Conservation (phyloP, 30 jellyfish, hydroid and myxozoan genomes). For the Cassiopea xamachana region DNA sequence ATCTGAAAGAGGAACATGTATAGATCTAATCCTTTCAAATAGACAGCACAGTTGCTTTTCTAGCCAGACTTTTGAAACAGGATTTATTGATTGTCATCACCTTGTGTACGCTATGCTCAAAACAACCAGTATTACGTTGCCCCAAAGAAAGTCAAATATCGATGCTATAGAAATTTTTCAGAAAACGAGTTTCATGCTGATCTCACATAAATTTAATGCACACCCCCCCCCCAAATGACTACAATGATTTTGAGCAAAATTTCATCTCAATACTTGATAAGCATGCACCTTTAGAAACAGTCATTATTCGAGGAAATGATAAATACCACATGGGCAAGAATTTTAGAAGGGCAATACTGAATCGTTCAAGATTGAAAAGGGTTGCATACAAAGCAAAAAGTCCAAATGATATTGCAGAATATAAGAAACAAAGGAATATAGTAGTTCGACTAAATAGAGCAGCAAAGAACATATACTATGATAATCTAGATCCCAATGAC, state of each 20-base stretch:
- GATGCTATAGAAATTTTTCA: slow-evolving; percentile 10
- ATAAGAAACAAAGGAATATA: not conserved
- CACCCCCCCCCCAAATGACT: slow-evolving; percentile 2
- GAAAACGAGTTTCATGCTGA: slow-evolving; percentile 21
- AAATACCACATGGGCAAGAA: slow-evolving; percentile 1
- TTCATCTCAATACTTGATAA: not conserved
- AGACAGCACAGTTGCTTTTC: slow-evolving; percentile 21
- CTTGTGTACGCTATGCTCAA: not conserved
- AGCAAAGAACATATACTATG: not conserved
- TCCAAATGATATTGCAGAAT: slow-evolving; percentile 5
- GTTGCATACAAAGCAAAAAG: slow-evolving; percentile 7
- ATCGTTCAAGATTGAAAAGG: not conserved
- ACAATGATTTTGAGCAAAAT: not conserved
- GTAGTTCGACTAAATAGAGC: not conserved
- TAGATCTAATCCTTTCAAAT: slow-evolving; percentile 24
- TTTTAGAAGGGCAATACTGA: slow-evolving; percentile 1
- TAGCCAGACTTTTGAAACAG: slow-evolving; percentile 34
- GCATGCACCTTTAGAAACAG: slow-evolving; percentile 5
- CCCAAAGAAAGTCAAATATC: not conserved
- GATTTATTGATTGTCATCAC: not conserved
- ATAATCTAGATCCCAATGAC: slow-evolving; percentile 9
- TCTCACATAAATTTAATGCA: slow-evolving; percentile 14
- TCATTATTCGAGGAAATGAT: slow-evolving; percentile 2
- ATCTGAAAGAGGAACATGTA: slow-evolving; percentile 14
- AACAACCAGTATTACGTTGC: not conserved